Evolutionary conservation across 2,797 vertebrate genomes (phyloP), one percentile per base, ranked within the genome.

Genomic region (Huso huso): DNA sequence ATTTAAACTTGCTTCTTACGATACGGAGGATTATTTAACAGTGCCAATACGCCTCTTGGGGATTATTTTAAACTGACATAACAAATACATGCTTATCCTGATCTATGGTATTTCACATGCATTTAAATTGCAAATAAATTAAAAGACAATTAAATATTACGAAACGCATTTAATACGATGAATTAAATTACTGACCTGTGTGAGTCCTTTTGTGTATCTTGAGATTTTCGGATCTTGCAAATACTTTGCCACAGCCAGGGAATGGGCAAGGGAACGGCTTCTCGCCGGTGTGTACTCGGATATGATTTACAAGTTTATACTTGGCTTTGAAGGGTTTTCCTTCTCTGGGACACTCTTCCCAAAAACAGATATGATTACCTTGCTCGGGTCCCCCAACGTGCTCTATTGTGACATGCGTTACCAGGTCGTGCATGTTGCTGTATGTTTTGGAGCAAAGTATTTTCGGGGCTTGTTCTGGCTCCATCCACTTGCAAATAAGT

Each of bases 201-300:
- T 98, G 95, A 76, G 96, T 98, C 90, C 95, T 92, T 90, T 98
- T 98, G 90, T 98, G 96, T 78, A 97, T 98, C 88, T 98, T 98
- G 72, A 99, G 93, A 79, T 98, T 99, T 84, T 99, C 96, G 76
- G 96, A 99, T 82, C 96, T 91, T 70, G 96, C 96, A 76, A 99
- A 98, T 72, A 99, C 96, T 89, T 99, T 98, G 70, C 95, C 96
- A 86, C 96, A 99, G 82, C 94, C 95, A n/a, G 95, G 95, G 82
- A 98, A 99, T 55, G 96, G 96, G 77, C 96, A 99, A 1, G 96
- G 96, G 72, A 99, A 99, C 73, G 96, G 95, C 76, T 99, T 99
- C 87, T 99, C 95, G 73, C 96, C 95, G 77, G 96, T 98, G 90
- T 98, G 95, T 76, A 98, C 95, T 75, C 96, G 89, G 84, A 98